Percentiles rank a stretch among this genome's conserved stretches.
Conservation (phyloP, 2,888 invertebrate species). For the Pollenia angustigena region DNA sequence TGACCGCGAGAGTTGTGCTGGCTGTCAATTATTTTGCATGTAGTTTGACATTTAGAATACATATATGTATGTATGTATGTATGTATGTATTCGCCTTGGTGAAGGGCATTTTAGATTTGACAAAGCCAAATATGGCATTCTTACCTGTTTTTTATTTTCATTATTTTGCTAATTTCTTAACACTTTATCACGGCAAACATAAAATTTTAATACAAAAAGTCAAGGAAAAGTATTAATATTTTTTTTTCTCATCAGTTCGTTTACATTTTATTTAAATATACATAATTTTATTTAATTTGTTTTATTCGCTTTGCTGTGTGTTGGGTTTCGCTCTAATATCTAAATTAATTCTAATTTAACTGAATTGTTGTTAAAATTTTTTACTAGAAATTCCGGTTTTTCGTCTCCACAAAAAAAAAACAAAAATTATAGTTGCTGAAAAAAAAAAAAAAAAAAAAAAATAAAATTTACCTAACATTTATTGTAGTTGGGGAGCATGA, state of each 20-base stretch:
- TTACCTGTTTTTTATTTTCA: no score
- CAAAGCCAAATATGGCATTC: no score
- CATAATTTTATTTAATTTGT: slow-evolving; percentile 3
- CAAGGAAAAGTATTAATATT: no score
- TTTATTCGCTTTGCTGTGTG: neutral
- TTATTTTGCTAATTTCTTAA: no score
- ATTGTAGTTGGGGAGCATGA: slow-evolving; percentile 47
- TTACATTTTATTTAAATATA: slow-evolving; percentile 24
- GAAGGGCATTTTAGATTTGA: no score
- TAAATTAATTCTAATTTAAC: slow-evolving; percentile 38
- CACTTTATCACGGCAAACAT: no score
- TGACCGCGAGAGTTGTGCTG: no score
- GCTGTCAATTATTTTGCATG: no score
- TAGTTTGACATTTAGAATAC: no score
- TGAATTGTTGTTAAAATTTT: slow-evolving; percentile 31
- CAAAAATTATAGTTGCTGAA: slow-evolving; percentile 14
- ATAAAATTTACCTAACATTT: slow-evolving; percentile 12
- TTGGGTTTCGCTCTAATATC: slow-evolving; percentile 32
- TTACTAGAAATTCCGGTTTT: slow-evolving; percentile 62
- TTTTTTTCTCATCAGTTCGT: neutral
- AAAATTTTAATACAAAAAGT: no score
- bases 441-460: slow-evolving; percentile 25
- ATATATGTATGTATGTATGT: no score
- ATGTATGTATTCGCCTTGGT: no score
- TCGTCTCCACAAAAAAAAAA: slow-evolving; percentile 25